phyloP scores from a whole-genome alignment of 2,113 vertebrate species.

The Oryzias celebensis region DNA sequence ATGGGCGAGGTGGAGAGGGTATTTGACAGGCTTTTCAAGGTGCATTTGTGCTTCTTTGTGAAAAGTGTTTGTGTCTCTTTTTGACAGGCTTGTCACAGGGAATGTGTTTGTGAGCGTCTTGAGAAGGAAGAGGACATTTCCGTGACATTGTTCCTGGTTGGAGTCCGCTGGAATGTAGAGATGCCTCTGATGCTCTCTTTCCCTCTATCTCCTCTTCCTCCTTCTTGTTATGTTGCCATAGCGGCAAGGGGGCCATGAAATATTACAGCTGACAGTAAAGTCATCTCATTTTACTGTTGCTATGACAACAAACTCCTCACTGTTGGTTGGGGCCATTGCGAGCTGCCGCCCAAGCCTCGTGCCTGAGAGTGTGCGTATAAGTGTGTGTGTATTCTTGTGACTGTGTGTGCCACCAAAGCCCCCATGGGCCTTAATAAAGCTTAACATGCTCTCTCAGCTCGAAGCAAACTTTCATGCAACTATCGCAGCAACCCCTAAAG shows the following conservation, averaged over 20 bases:
- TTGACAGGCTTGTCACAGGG: constrained; percentile 42
- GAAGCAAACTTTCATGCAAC: constrained; percentile 74
- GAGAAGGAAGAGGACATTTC: constrained; percentile 48
- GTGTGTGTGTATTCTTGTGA: constrained; percentile 18
- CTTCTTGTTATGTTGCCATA: constrained; percentile 79
- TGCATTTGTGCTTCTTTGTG: constrained; percentile 1
- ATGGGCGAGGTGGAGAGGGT: constrained; percentile 44
- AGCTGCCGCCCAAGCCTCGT: constrained; percentile 72
- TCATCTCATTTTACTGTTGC: constrained; percentile 83
- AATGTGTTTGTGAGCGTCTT: constrained; percentile 30
- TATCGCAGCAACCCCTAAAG: constrained; percentile 56
- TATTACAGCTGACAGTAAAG: constrained; percentile 82
- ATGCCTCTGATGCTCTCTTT: constrained; percentile 59
- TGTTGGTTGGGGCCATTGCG: constrained; percentile 65
- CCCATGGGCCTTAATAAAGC: constrained; percentile 68
- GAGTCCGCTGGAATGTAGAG: constrained; percentile 58
- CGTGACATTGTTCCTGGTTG: constrained; percentile 50
- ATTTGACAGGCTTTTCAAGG: constrained; percentile 65
- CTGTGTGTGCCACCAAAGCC: constrained; percentile 41
- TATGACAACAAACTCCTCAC: constrained; percentile 82
- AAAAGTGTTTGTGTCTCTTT: constrained; percentile 8
- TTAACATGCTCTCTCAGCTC: constrained; percentile 68
- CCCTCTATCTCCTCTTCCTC: constrained; percentile 61
- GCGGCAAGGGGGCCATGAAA: constrained; percentile 78
- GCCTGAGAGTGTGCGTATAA: constrained; percentile 42